Evolutionary conservation across 2,888 invertebrate genomes (phyloP).

Genomic region (Anticlea derivata): DNA sequence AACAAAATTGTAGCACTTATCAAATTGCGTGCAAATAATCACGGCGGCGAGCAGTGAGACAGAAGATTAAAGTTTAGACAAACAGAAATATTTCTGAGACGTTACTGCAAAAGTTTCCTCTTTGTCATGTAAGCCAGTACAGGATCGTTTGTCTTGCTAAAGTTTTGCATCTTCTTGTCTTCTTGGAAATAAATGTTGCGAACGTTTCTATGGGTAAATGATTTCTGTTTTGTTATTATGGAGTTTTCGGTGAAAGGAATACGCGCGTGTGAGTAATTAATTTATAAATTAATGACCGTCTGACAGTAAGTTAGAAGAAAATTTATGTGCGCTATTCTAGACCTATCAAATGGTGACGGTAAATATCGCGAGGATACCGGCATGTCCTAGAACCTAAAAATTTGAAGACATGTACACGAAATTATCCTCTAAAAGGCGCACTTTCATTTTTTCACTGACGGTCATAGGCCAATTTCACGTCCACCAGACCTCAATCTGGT

Average conservation of each 20-base stretch:
- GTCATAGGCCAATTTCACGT: too few relatives aligned
- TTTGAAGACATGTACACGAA: too few relatives aligned
- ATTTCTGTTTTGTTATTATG: constrained; percentile 16
- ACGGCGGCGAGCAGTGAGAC: constrained; percentile 33
- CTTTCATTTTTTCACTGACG: too few relatives aligned
- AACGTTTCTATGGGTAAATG: constrained; percentile 16
- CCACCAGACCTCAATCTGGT: too few relatives aligned
- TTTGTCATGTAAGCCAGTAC: constrained; percentile 74
- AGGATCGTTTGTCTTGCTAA: constrained; percentile 68
- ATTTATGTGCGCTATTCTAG: too few relatives aligned
- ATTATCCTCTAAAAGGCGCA: too few relatives aligned
- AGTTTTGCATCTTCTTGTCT: constrained; percentile 68
- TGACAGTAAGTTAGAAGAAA: too few relatives aligned
- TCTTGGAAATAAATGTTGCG: constrained; percentile 62
- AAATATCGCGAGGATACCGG: too few relatives aligned
- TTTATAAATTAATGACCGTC: too few relatives aligned
- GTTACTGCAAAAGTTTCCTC: constrained; percentile 68
- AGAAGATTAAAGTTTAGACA: constrained; percentile 58
- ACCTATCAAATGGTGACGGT: too few relatives aligned
- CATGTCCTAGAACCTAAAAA: too few relatives aligned
- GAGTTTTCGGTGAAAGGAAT: not conserved
- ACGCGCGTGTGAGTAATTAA: not conserved
- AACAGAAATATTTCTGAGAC: constrained; percentile 69
- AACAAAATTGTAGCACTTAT: constrained; percentile 25
- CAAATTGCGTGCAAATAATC: constrained; percentile 35